Conservation (phyloP, 1,140 invertebrate species). For the Delia radicum region DNA sequence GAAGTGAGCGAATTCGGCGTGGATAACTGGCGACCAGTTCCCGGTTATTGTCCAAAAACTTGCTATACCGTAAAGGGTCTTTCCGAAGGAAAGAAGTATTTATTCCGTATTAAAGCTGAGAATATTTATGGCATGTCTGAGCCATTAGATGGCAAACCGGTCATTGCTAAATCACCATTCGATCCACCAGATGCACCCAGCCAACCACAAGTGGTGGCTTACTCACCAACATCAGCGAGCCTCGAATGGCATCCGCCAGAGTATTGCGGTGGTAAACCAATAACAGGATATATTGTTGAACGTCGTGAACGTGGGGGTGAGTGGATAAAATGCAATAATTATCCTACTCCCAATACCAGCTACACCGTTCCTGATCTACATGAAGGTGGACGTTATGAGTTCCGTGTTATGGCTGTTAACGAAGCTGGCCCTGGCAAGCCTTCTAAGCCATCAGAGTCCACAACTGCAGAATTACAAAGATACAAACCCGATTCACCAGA, state of each 20-base stretch:
- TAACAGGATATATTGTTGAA: constrained; percentile 94
- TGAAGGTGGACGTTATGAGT: constrained; percentile 91
- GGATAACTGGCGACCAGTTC: constrained; percentile 83
- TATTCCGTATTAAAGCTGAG: constrained; percentile 94
- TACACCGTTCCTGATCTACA: constrained; percentile 90
- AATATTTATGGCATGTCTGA: constrained; percentile 96
- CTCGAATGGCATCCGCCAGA: constrained; percentile 91
- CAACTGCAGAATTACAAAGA: constrained; percentile 86
- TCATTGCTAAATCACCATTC: constrained; percentile 93
- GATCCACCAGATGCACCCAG: constrained; percentile 95
- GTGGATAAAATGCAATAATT: constrained; percentile 92
- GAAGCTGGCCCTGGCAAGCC: constrained; percentile 94
- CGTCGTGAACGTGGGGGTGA: constrained; percentile 92
- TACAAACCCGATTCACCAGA: constrained; percentile 90
- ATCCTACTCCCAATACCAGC: constrained; percentile 87
- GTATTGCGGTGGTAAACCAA: constrained; percentile 89
- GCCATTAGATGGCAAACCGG: constrained; percentile 86
- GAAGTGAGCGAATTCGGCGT: constrained; percentile 86
- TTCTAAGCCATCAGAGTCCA: constrained; percentile 90
- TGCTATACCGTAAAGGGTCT: constrained; percentile 89
- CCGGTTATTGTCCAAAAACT: constrained; percentile 87
- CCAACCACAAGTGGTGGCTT: constrained; percentile 84
- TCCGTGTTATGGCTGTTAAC: constrained; percentile 91
- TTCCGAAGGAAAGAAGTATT: constrained; percentile 90
- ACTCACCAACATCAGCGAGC: constrained; percentile 81